Evolutionary conservation across 35 echinoderm and acorn worm genomes (phyloP), one percentile per base, ranked within the genome.

Genomic region (Stichopus chloronotus): DNA sequence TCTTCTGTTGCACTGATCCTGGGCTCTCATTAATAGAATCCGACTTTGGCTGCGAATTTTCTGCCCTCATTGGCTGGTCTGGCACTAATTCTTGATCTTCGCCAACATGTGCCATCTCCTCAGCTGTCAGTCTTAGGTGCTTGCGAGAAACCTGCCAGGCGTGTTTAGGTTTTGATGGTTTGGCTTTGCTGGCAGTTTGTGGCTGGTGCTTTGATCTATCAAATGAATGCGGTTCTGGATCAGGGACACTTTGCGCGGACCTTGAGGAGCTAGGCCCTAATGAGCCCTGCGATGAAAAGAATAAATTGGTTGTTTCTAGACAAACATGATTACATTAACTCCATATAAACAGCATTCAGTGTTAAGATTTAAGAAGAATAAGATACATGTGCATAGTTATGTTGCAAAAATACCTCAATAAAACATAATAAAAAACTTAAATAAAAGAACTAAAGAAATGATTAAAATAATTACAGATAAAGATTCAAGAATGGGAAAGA

Each of bases 131-230:
- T 56, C 96, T 93, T 5, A 96, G 65, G 59, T 99, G 97, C 76
- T 96, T 99, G 24, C 97, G 94, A 6, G 92, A 94, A 1, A 99
- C 97, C 92, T 99, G 97, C 97, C 97, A 99, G 52, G 97, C 97
- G 92, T 93, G 90, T 63, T 94, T 99, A 10, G 97, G 97, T 61
- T 96, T 99, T 25, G 57, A 78, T 19, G 95, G 87, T 17, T 43
- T 89, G 25, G 25, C 80, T 53, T 7, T 85, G 22, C 13, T 55
- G 21, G 52, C 16, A 58, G 69, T 14, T 21, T n/a, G 12, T 8
- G 10, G 5, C 13, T 85, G 55, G 6, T n/a, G 9, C 4, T 85
- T 58, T 58, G 82, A 85, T 43, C 30, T 43, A 3, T 43, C 30
- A 43, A 43, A 43, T 43, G 30, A 43, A 43, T 4, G 4, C 13